Evolutionary conservation across 2,797 vertebrate genomes (phyloP).

Genomic region (Gorsachius magnificus): DNA sequence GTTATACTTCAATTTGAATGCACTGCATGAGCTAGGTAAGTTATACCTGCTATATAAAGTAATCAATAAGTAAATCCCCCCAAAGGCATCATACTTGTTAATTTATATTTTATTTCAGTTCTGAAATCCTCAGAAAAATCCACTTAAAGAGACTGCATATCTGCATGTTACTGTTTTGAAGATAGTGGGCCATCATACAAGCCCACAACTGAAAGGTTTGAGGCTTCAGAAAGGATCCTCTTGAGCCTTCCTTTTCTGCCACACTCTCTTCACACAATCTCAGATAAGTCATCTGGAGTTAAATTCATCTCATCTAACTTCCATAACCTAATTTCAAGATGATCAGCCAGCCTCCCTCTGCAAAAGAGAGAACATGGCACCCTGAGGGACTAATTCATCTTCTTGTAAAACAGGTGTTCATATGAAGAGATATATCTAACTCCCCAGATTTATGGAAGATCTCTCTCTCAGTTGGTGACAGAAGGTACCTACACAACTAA

Average conservation of each 20-base stretch:
- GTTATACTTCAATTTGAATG: neutral
- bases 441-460: neutral
- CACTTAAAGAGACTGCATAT: neutral
- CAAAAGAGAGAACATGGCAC: neutral
- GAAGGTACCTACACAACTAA: neutral
- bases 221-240: neutral
- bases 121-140: neutral
- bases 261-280: neutral
- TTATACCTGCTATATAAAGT: neutral
- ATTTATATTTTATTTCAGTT: neutral
- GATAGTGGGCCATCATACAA: neutral
- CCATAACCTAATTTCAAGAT: neutral
- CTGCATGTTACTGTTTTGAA: neutral
- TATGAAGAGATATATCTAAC: neutral
- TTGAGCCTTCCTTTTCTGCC: neutral
- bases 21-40: rapidly evolving
- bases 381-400: neutral
- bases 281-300: neutral
- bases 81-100: neutral
- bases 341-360: neutral
- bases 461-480: neutral
- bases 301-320: neutral
- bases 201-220: neutral
- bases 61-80: neutral
- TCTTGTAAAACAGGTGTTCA: neutral